Evolutionary conservation across 1,140 invertebrate species (phyloP).

Genomic region (Magallana ariakensis): DNA sequence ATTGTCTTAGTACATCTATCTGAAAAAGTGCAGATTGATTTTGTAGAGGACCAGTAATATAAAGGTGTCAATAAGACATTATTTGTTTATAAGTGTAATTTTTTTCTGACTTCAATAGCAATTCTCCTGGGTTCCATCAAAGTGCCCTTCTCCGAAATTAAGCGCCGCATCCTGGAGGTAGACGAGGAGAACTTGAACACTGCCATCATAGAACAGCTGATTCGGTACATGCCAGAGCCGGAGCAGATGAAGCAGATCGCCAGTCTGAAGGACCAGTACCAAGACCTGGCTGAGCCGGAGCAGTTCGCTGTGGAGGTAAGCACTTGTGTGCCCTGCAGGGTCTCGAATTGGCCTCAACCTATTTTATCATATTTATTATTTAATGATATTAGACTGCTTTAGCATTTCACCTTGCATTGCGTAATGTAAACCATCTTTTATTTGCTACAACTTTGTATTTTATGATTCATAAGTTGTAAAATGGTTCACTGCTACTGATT

Average conservation of each 20-base stretch:
- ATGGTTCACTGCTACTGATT: no score
- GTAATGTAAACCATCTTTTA: no score
- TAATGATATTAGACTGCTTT: background rate
- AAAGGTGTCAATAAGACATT: no score
- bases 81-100: no score
- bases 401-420: background rate
- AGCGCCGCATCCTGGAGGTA: constrained; percentile 90
- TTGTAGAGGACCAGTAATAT: no score
- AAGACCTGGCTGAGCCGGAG: constrained; percentile 94
- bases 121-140: constrained; percentile 95
- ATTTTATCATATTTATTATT: background rate
- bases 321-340: no score
- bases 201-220: constrained; percentile 89
- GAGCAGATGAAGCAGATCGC: constrained; percentile 92
- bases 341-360: constrained; percentile 72
- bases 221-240: constrained; percentile 90
- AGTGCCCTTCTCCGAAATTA: constrained; percentile 91
- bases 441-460: no score
- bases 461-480: no score
- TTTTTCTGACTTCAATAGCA: constrained; percentile 73
- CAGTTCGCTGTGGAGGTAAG: constrained; percentile 96
- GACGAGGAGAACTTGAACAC: constrained; percentile 91
- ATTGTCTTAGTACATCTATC: no score
- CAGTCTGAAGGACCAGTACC: constrained; percentile 87
- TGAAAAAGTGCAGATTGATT: no score